Evolutionary conservation across 2,797 vertebrate genomes (phyloP), one percentile per base, ranked within the genome.

Genomic region (Crotalus adamanteus): DNA sequence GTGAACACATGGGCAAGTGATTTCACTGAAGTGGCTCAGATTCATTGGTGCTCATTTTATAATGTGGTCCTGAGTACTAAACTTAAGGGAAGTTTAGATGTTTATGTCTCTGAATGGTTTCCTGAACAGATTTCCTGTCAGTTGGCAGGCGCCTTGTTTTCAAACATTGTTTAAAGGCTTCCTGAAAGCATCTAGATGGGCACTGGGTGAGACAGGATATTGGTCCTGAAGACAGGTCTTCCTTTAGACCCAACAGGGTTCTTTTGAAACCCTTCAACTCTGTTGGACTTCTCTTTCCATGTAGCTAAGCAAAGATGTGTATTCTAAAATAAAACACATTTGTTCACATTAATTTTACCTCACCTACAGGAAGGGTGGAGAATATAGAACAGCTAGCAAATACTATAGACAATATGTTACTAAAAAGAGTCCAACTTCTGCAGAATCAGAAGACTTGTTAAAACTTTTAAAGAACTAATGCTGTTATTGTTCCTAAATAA

Each of bases 81-180:
- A 53, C 42, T 85, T 37, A 51, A 31, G 25, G 37, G 59, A 90
- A 86, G 12, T 59, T 90, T 55, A 37, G 25, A 87, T 78, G 83
- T 73, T 90, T 90, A 47, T 55, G 47, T 86, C 83, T 90, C 83
- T 57, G 25, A 90, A 59, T 57, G 25, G 59, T 26, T 86, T 92
- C 73, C 88, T 61, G 87, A 25, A 26, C 83, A 90, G 86, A 28
- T 88, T 93, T 93, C 92, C 92, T 88, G 86, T 83, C 37, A 12
- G 16, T 47, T 25, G 37, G n/a, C 16, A 11, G 12, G 12, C 0
- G 16, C 55, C 8, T 56, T 65, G 16, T 13, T 6, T n/a, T 61
- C 47, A 61, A 26, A 51, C n/a, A 14, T 25, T 55, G 87, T 28
- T 83, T 47, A 47, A 5, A 61, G 37, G 22, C 11, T 88, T 83